A percentile compares a stretch with the other conserved stretches of the same genome.
These are phyloP conservation scores for Pyrocoelia pectoralis DNA, from an alignment of 2,888 invertebrate species.

Conservation along the genomic window DNA sequence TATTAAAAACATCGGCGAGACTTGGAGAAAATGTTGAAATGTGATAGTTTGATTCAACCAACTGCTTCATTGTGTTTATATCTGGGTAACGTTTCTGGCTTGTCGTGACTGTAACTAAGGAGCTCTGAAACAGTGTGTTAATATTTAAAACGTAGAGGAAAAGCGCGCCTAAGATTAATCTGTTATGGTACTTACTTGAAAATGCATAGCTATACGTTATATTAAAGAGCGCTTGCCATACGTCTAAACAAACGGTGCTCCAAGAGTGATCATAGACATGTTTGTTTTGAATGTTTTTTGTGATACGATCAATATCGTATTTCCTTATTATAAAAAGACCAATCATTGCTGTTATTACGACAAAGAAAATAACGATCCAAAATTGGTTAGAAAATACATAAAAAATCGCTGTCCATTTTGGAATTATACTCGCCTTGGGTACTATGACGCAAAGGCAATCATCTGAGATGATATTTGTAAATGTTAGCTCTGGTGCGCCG, in stretches of 20 bases:
- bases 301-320: neutral
- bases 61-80: constrained; percentile 54
- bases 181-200: constrained; percentile 55
- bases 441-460: constrained; percentile 59
- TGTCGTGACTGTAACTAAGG: constrained; percentile 57
- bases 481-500: constrained; percentile 52
- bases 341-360: constrained; percentile 26
- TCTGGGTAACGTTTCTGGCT: constrained; percentile 57
- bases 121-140: constrained; percentile 59
- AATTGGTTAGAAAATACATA: constrained; percentile 53
- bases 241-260: constrained; percentile 48
- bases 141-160: constrained; percentile 55
- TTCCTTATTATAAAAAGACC: constrained; percentile 37
- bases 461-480: constrained; percentile 55
- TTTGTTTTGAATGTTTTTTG: neutral
- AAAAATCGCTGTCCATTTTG: constrained; percentile 56
- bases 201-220: constrained; percentile 39
- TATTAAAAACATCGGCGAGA: constrained; percentile 56
- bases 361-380: constrained; percentile 54
- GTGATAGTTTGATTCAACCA: constrained; percentile 50
- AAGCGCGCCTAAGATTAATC: constrained; percentile 51
- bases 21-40: constrained; percentile 57
- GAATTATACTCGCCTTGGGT: constrained; percentile 56
- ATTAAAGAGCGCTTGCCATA: constrained; percentile 55
- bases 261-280: constrained; percentile 27